Conservation (phyloP, 2,888 invertebrate species). For the Lamproptera curius region DNA sequence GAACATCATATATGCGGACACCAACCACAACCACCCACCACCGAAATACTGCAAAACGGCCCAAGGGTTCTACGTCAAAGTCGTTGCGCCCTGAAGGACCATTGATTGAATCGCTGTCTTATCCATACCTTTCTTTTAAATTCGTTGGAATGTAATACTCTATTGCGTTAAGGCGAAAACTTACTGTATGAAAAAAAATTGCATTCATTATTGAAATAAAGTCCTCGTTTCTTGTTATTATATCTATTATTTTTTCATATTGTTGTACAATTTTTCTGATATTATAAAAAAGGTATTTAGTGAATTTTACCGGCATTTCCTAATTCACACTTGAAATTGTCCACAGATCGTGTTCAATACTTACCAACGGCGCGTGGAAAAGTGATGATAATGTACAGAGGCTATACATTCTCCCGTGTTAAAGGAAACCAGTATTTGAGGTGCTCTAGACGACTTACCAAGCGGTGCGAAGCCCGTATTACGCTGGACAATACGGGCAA, state of each 20-base stretch:
- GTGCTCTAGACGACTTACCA: constrained; percentile 16
- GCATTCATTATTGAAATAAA: no score
- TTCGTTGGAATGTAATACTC: no score
- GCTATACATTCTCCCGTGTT: constrained; percentile 8
- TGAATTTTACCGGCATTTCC: no score
- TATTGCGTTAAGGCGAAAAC: no score
- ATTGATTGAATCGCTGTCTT: no score
- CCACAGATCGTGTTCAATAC: constrained; percentile 1
- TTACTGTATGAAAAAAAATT: no score
- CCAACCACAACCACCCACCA: constrained; percentile 35
- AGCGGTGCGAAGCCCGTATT: constrained; percentile 11
- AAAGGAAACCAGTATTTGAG: constrained; percentile 4
- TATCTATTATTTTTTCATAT: no score
- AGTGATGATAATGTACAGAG: constrained; percentile 18
- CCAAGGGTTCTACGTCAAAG: constrained; percentile 18
- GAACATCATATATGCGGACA: constrained; percentile 21
- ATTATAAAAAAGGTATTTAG: no score
- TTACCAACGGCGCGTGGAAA: constrained; percentile 12
- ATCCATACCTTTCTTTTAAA: no score
- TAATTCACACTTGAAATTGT: no score
- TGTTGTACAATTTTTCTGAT: no score
- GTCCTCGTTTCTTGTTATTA: no score
- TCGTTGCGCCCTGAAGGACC: not conserved
- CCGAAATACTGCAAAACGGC: constrained; percentile 22
- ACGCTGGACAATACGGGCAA: constrained; percentile 10